Percentiles rank a stretch among this genome's conserved stretches.
Evolutionary conservation across 2,797 vertebrate genomes (phyloP).

Genomic region (Poecilia velifera): DNA sequence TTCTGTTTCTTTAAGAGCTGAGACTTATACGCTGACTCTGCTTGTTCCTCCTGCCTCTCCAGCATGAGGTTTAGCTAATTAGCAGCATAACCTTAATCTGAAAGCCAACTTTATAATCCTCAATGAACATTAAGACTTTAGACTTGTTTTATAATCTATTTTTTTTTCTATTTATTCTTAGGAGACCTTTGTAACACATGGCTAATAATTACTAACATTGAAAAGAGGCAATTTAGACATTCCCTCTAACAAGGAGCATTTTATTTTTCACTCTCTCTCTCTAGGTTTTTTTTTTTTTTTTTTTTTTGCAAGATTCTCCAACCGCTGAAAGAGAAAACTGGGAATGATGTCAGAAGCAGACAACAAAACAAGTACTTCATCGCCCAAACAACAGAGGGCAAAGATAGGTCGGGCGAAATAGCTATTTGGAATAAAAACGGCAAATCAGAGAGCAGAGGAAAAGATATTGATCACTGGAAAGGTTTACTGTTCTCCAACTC

Average conservation of each 20-base stretch:
- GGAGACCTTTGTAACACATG: not conserved
- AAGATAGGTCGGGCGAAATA: constrained; percentile 16
- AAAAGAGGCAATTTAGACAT: constrained; percentile 7
- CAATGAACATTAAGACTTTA: not conserved
- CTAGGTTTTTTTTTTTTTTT: too few species aligned
- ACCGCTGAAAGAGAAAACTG: not conserved
- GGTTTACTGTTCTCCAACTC: constrained; percentile 26
- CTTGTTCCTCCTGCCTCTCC: not conserved
- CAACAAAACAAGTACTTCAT: constrained; percentile 1
- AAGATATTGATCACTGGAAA: constrained; percentile 21
- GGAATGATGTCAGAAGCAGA: constrained; percentile 5
- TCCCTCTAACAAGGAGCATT: not conserved
- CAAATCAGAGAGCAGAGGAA: constrained; percentile 20
- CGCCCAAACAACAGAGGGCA: constrained; percentile 13
- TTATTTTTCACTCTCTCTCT: not conserved
- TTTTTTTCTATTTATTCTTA: not conserved
- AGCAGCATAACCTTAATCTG: not conserved
- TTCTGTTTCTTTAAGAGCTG: not conserved
- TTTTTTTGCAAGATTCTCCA: not conserved
- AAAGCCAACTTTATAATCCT: not conserved
- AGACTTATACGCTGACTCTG: not conserved
- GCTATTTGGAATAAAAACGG: constrained; percentile 16
- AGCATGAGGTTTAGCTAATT: not conserved
- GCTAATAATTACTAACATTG: constrained; percentile 12
- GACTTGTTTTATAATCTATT: not conserved